Percentiles rank a stretch among this genome's conserved stretches.
phyloP scores from a whole-genome alignment of 2,797 vertebrate genomes.

The Cossypha heuglini region DNA sequence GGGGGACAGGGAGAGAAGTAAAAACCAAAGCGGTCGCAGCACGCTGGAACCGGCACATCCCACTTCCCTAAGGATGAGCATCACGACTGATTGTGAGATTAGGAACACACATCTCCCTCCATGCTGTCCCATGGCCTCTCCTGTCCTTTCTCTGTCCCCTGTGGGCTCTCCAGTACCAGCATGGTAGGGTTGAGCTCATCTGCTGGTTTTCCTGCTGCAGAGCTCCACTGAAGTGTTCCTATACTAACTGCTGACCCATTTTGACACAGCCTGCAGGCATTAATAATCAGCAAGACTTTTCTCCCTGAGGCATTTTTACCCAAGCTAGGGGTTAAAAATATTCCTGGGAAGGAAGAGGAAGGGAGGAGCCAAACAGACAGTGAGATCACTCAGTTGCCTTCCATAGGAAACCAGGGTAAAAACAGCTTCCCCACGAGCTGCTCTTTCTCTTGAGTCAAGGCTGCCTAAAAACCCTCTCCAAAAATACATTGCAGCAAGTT shows the following conservation, averaged over 20 bases:
- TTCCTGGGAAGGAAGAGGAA: conserved; percentile 41
- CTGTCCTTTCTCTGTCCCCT: background rate
- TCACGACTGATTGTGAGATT: background rate
- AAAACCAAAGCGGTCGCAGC: fast-evolving
- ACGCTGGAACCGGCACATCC: background rate
- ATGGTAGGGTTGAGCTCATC: background rate
- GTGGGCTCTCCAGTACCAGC: background rate
- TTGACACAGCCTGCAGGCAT: background rate
- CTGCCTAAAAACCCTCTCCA: background rate
- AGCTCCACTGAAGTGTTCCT: background rate
- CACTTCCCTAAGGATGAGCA: background rate
- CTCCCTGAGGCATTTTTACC: background rate
- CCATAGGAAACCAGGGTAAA: conserved; percentile 22
- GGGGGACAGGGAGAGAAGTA: fast-evolving
- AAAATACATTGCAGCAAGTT: background rate
- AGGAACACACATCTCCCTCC: background rate
- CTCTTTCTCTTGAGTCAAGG: background rate
- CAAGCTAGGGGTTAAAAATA: conserved; percentile 23
- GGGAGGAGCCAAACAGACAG: conserved; percentile 47
- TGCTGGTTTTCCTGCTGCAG: background rate
- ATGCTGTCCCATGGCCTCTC: background rate
- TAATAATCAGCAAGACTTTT: background rate
- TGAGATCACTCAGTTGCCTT: background rate
- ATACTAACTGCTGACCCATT: background rate
- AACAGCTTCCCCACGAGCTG: background rate